Evolutionary conservation across 2,888 invertebrate species (phyloP).

Genomic region (Zaprionus bogoriensis): DNA sequence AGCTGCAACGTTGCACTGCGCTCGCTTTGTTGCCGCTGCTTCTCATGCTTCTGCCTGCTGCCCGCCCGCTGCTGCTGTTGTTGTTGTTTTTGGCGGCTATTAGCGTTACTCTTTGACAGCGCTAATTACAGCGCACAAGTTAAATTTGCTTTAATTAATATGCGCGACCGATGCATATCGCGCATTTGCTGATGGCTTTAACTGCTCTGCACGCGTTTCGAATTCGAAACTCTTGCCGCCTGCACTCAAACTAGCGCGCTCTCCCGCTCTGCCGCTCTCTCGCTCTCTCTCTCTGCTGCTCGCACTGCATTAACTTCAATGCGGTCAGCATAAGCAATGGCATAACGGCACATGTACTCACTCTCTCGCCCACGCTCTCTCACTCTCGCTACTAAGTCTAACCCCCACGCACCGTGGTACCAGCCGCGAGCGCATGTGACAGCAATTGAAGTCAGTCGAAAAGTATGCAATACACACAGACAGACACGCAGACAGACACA

Average conservation of each 20-base stretch:
- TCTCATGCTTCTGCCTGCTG: neutral
- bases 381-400: neutral
- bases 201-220: no score
- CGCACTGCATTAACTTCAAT: neutral
- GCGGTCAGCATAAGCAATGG: neutral
- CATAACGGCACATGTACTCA: no score
- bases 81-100: conserved; percentile 50
- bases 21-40: neutral
- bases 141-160: conserved; percentile 50
- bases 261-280: no score
- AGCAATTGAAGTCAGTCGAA: neutral
- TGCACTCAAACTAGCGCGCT: no score
- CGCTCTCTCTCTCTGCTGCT: neutral
- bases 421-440: neutral
- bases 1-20: conserved; percentile 26
- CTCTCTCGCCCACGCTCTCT: neutral
- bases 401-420: conserved; percentile 29
- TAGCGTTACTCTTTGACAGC: conserved; percentile 61
- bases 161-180: conserved; percentile 13
- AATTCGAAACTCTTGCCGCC: no score
- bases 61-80: neutral
- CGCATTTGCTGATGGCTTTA: neutral
- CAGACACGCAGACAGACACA: neutral
- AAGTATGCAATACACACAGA: neutral
- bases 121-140: conserved; percentile 64